Evolutionary conservation across 2,888 invertebrate species (phyloP).

Genomic region (Dicycla oo): DNA sequence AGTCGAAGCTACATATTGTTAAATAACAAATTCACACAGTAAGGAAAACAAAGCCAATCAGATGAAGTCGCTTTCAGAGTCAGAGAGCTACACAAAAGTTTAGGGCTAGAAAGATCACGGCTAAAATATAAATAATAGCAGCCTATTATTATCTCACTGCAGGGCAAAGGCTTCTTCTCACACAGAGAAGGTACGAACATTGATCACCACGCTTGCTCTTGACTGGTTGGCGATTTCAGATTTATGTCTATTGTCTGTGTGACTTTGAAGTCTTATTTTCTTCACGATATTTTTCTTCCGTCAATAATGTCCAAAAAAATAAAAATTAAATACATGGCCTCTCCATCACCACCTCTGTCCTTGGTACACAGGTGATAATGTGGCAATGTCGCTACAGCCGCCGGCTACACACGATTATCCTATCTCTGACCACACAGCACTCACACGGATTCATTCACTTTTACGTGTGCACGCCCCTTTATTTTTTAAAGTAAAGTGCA

Average conservation of each 20-base stretch:
- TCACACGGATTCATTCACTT: constrained; percentile 57
- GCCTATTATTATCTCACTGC: neutral
- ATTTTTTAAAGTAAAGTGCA: constrained; percentile 13
- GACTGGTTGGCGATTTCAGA: neutral
- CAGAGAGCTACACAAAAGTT: neutral
- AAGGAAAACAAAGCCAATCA: neutral
- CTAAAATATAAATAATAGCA: neutral
- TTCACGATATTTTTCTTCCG: neutral
- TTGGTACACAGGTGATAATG: constrained; percentile 82
- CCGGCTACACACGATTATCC: constrained; percentile 76
- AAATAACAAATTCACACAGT: no score
- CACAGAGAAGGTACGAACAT: neutral
- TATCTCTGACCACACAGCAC: constrained; percentile 59
- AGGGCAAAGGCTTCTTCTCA: neutral
- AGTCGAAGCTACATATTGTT: neutral
- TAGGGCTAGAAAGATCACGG: neutral
- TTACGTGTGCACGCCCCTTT: constrained; percentile 38
- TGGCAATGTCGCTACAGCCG: constrained; percentile 78
- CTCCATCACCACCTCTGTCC: constrained; percentile 60
- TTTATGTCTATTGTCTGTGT: no score
- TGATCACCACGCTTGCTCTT: neutral
- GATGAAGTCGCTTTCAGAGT: neutral
- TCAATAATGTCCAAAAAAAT: neutral
- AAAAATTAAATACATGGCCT: neutral
- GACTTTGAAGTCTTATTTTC: neutral